phyloP scores from a whole-genome alignment of 92 coral and sea anemone genomes.

The Anthopleura xanthogrammica region DNA sequence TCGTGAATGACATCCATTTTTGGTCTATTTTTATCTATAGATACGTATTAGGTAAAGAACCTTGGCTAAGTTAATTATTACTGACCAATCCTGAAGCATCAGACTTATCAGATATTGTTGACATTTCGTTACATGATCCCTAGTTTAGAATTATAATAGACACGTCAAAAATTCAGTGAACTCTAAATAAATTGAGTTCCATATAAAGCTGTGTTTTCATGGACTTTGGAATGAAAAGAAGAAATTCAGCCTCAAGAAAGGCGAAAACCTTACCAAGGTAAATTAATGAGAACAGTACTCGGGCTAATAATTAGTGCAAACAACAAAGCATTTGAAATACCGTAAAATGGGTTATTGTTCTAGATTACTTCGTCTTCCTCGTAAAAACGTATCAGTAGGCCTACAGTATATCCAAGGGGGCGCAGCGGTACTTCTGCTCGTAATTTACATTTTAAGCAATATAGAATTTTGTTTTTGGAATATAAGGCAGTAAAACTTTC shows the following conservation, averaged over 20 bases:
- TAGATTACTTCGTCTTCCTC: too few species aligned
- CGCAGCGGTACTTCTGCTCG: too few species aligned
- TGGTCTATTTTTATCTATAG: too few species aligned
- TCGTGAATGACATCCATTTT: too few species aligned
- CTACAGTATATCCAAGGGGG: too few species aligned
- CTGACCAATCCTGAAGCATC: too few species aligned
- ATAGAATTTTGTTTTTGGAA: too few species aligned
- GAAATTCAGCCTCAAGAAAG: neutral
- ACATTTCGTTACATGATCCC: neutral
- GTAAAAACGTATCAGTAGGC: too few species aligned
- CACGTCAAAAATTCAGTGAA: neutral
- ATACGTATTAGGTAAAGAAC: too few species aligned
- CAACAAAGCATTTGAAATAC: neutral
- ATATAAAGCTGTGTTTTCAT: neutral
- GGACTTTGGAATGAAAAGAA: neutral
- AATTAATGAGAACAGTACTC: neutral
- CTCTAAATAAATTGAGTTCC: neutral
- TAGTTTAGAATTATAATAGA: neutral
- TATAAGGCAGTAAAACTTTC: neutral
- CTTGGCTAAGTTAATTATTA: too few species aligned
- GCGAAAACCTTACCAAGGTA: slow-evolving; percentile 6
- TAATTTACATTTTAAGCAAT: too few species aligned
- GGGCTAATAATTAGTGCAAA: neutral
- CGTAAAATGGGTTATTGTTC: neutral
- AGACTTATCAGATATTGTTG: too few species aligned